Evolutionary conservation across 2,888 invertebrate genomes (phyloP).

Genomic region (Branchellion lobata): DNA sequence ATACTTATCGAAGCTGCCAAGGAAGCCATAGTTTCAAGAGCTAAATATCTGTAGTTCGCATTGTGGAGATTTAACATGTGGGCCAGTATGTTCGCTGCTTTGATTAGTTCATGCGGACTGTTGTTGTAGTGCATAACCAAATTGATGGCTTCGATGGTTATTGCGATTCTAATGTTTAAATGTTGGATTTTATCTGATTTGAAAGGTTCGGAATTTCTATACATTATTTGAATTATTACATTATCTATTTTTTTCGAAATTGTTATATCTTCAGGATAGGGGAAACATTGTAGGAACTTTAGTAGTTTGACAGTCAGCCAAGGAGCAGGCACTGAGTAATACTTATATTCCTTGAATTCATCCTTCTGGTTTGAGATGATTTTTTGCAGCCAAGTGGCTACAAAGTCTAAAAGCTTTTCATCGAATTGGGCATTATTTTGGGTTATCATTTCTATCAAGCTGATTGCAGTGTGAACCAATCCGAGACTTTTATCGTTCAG

Average conservation of each 20-base stretch:
- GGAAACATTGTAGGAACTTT: constrained; percentile 93
- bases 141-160: constrained; percentile 98
- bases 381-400: constrained; percentile 63
- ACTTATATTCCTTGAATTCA: constrained; percentile 98
- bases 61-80: neutral
- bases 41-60: constrained; percentile 72
- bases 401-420: neutral
- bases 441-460: neutral
- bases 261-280: constrained; percentile 64
- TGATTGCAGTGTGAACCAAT: neutral
- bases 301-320: constrained; percentile 98
- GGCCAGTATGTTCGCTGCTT: neutral
- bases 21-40: constrained; percentile 98
- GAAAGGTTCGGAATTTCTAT: constrained; percentile 92
- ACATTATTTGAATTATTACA: neutral
- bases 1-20: constrained; percentile 98
- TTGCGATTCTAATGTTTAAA: constrained; percentile 99
- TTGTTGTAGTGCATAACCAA: constrained; percentile 98
- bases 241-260: neutral
- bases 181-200: constrained; percentile 98
- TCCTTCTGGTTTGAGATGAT: constrained; percentile 99
- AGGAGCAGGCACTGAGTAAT: constrained; percentile 99
- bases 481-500: neutral
- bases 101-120: constrained; percentile 73
- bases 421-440: neutral